A percentile compares a stretch with the other conserved stretches of the same genome.
These are phyloP conservation scores for Sebastes hubbsi DNA, from an alignment of 2,797 vertebrate genomes.

Conservation along the genomic window DNA sequence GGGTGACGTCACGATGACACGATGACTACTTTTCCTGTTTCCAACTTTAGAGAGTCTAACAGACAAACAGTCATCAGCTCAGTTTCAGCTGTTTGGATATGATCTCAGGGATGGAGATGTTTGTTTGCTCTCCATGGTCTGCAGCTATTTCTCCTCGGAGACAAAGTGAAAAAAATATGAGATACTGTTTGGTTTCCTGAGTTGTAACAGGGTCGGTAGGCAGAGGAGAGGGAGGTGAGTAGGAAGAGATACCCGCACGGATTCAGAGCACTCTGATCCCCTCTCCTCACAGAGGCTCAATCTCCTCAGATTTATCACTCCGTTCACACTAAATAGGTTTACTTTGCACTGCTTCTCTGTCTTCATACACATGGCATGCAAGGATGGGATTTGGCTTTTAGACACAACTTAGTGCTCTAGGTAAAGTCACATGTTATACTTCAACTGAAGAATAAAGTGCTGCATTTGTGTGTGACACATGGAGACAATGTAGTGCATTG, in stretches of 20 bases:
- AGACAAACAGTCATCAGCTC: background rate
- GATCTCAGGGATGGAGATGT: background rate
- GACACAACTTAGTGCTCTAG: background rate
- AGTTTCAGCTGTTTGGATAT: background rate
- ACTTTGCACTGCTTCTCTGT: slow-evolving; percentile 9
- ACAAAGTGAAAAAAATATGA: slow-evolving; percentile 17
- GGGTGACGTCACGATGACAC: too few relatives aligned
- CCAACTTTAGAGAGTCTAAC: background rate
- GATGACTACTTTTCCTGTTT: background rate
- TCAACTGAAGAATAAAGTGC: slow-evolving; percentile 1
- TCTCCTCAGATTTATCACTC: slow-evolving; percentile 34
- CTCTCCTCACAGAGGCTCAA: slow-evolving; percentile 35
- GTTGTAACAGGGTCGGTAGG: background rate
- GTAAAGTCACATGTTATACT: background rate
- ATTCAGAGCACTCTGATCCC: slow-evolving; percentile 57
- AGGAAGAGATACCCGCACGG: slow-evolving; percentile 42
- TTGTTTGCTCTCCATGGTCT: background rate
- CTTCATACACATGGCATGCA: slow-evolving; percentile 23
- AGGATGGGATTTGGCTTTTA: slow-evolving; percentile 12
- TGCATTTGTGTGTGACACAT: background rate
- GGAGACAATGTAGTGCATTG: background rate
- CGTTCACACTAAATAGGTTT: slow-evolving; percentile 37
- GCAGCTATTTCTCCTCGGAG: slow-evolving; percentile 13
- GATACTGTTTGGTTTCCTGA: slow-evolving; percentile 8
- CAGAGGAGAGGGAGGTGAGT: background rate